Evolutionary conservation across 1,140 invertebrate genomes (phyloP).

Genomic region (Cephus cinctus): DNA sequence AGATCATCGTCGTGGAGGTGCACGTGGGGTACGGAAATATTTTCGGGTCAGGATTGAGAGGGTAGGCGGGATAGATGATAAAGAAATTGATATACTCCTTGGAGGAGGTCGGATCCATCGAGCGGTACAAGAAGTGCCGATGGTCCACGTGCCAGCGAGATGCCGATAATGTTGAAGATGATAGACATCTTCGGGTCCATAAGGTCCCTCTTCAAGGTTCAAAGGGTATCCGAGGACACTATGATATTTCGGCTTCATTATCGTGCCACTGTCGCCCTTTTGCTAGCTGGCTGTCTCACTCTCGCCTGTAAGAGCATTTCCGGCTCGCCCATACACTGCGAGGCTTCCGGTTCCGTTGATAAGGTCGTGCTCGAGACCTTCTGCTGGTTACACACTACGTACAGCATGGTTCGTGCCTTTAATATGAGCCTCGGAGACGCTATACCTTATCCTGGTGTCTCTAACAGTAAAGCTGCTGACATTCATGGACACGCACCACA

Average conservation of each 20-base stretch:
- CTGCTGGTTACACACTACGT: constrained; percentile 75
- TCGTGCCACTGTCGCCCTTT: constrained; percentile 58
- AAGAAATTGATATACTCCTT: constrained; percentile 11
- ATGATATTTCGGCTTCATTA: constrained; percentile 64
- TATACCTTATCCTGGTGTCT: constrained; percentile 60
- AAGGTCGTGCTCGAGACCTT: constrained; percentile 68
- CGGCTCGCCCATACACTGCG: constrained; percentile 66
- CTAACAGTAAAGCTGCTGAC: constrained; percentile 47
- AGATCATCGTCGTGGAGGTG: constrained; percentile 4
- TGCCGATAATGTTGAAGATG: constrained; percentile 54
- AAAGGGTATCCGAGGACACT: constrained; percentile 58
- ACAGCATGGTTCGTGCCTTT: constrained; percentile 62
- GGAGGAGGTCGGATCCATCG: neutral
- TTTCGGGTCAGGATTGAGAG: neutral
- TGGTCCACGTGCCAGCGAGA: constrained; percentile 9
- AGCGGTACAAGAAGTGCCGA: neutral
- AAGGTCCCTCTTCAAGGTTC: constrained; percentile 56
- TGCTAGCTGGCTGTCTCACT: constrained; percentile 57
- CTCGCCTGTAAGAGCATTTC: constrained; percentile 61
- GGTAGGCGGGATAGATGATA: neutral
- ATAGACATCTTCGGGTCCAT: constrained; percentile 53
- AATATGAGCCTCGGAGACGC: constrained; percentile 55
- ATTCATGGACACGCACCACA: constrained; percentile 47
- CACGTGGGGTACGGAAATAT: neutral
- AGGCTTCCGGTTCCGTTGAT: constrained; percentile 61